Conservation (phyloP, 2,113 vertebrate species). For the Arvicanthis niloticus region DNA sequence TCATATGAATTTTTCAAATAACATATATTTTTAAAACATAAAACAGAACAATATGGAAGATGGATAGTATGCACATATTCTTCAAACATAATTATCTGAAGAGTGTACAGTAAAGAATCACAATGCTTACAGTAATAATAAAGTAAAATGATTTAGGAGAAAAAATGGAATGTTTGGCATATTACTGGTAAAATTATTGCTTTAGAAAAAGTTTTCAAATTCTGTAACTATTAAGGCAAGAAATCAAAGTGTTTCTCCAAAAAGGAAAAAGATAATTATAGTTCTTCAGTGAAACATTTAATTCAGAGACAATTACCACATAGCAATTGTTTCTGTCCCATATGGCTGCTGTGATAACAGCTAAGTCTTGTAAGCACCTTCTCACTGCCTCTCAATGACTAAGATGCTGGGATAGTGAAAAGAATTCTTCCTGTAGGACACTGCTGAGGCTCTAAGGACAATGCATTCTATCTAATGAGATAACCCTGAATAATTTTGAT, state of each 20-base stretch:
- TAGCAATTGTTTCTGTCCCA: not conserved
- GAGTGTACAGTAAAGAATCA: not conserved
- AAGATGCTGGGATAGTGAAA: too few species aligned
- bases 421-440: not conserved
- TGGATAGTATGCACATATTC: too few species aligned
- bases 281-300: not conserved
- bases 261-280: not conserved
- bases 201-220: not conserved
- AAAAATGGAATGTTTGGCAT: not conserved
- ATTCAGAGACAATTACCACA: not conserved
- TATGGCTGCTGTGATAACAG: not conserved
- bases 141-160: not conserved
- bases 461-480: not conserved
- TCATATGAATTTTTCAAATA: not conserved
- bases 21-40: not conserved
- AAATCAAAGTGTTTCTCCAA: not conserved
- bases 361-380: not conserved
- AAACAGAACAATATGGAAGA: not conserved
- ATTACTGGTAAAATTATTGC: constrained; percentile 13
- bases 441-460: not conserved
- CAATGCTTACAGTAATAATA: not conserved
- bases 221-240: not conserved
- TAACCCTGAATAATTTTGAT: not conserved
- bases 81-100: not conserved
- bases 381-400: not conserved